Percentiles rank a stretch among this genome's conserved stretches.
Conservation (phyloP, 2,113 vertebrate species). For the Sander vitreus region DNA sequence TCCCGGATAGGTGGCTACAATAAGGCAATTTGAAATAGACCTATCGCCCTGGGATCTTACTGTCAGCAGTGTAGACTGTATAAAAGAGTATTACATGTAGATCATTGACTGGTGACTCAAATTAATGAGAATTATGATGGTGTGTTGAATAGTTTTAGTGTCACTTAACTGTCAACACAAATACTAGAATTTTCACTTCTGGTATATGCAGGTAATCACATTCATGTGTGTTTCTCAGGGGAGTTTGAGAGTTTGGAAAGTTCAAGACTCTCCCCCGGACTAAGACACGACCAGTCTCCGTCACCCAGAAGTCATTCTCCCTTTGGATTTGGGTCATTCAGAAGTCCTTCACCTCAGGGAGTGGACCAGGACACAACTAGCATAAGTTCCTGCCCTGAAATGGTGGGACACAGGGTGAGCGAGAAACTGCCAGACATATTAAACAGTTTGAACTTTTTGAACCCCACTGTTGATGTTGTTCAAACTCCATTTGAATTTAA, state of each 20-base stretch:
- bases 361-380: conserved; percentile 54
- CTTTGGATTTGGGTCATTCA: neutral
- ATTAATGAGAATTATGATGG: neutral
- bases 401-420: conserved; percentile 81
- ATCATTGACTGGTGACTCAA: neutral
- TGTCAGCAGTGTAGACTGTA: neutral
- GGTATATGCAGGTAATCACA: neutral
- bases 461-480: neutral
- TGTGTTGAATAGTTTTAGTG: neutral
- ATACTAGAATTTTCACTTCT: neutral
- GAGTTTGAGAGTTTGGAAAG: conserved; percentile 28
- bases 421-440: neutral
- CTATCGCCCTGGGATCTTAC: neutral
- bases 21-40: neutral
- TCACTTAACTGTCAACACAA: neutral
- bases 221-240: conserved; percentile 35
- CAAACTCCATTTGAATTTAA: neutral
- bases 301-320: conserved; percentile 60
- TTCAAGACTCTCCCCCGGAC: conserved; percentile 48
- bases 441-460: neutral
- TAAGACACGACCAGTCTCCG: conserved; percentile 11
- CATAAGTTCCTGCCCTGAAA: conserved; percentile 81
- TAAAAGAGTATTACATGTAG: neutral
- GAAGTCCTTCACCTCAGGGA: conserved; percentile 57
- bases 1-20: no score